These are phyloP conservation scores for Lasioglossum marginatum DNA, from an alignment of 2,888 invertebrate genomes.

Conservation along the genomic window DNA sequence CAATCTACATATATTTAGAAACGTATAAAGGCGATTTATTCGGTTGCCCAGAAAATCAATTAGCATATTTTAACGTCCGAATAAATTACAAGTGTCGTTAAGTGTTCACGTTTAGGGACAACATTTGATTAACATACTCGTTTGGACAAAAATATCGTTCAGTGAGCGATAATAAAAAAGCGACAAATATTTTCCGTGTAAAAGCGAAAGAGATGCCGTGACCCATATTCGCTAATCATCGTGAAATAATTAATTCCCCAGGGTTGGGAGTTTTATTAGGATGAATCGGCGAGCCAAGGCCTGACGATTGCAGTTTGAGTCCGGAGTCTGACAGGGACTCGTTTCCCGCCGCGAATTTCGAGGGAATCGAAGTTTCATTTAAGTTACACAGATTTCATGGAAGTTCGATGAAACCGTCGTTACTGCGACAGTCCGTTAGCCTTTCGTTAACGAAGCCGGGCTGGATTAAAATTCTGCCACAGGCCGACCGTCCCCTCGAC, in stretches of 20 bases:
- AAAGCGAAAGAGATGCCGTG: neutral
- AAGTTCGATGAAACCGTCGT: slow-evolving; percentile 28
- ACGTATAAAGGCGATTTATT: neutral
- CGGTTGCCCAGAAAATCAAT: neutral
- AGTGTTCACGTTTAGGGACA: too few relatives aligned
- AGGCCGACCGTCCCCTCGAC: neutral
- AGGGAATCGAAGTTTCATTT: slow-evolving; percentile 23
- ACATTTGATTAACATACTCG: neutral
- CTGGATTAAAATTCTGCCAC: slow-evolving; percentile 27
- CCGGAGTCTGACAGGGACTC: neutral
- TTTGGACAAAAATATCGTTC: neutral
- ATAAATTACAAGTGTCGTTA: too few relatives aligned
- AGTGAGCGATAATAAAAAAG: neutral
- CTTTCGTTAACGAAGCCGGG: slow-evolving; percentile 21
- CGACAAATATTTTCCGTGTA: neutral
- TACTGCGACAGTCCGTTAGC: slow-evolving; percentile 12
- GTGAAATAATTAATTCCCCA: slow-evolving; percentile 7
- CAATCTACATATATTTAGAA: neutral
- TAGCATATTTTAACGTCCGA: too few relatives aligned
- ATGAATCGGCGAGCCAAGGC: neutral
- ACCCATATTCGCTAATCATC: neutral
- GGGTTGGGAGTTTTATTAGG: neutral
- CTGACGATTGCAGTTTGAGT: slow-evolving; percentile 13
- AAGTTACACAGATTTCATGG: slow-evolving; percentile 23
- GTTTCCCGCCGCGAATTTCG: slow-evolving; percentile 14